phyloP scores from a whole-genome alignment of 2,888 invertebrate species.

The Nomada goodeniana region DNA sequence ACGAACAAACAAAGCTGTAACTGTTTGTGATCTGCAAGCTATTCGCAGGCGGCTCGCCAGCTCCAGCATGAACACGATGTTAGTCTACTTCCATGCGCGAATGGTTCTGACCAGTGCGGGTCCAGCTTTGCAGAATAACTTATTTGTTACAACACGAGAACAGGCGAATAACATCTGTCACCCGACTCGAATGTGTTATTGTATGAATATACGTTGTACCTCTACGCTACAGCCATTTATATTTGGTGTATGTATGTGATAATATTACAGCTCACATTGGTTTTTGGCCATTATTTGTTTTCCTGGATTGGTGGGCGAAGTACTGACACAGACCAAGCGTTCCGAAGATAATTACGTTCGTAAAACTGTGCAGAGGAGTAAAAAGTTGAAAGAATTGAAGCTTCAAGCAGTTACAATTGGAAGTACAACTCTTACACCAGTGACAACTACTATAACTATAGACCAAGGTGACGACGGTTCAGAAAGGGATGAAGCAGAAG shows the following conservation, averaged over 20 bases:
- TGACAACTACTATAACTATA: constrained; percentile 85
- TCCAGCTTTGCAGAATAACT: too few relatives aligned
- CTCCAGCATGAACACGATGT: too few relatives aligned
- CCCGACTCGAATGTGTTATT: too few relatives aligned
- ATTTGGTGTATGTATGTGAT: background rate
- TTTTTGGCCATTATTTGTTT: constrained; percentile 98
- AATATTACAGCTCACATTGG: constrained; percentile 92
- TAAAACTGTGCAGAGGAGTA: constrained; percentile 71
- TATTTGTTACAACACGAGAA: too few relatives aligned
- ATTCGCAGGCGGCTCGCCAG: too few relatives aligned
- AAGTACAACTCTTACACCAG: constrained; percentile 87
- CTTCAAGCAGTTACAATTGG: constrained; percentile 87
- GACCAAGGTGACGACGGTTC: constrained; percentile 89
- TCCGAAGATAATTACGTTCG: constrained; percentile 47
- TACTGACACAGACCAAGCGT: constrained; percentile 83
- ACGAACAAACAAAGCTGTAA: too few relatives aligned
- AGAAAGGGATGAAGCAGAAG: constrained; percentile 92
- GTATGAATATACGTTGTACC: too few relatives aligned
- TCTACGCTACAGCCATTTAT: too few relatives aligned
- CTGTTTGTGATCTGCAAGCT: too few relatives aligned
- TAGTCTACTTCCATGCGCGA: too few relatives aligned
- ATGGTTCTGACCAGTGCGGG: too few relatives aligned
- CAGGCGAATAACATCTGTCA: too few relatives aligned
- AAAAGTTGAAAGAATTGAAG: constrained; percentile 84
- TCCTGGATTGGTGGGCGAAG: constrained; percentile 92